These are phyloP conservation scores for Sander vitreus DNA, from an alignment of 2,113 vertebrate species.

Conservation along the genomic window DNA sequence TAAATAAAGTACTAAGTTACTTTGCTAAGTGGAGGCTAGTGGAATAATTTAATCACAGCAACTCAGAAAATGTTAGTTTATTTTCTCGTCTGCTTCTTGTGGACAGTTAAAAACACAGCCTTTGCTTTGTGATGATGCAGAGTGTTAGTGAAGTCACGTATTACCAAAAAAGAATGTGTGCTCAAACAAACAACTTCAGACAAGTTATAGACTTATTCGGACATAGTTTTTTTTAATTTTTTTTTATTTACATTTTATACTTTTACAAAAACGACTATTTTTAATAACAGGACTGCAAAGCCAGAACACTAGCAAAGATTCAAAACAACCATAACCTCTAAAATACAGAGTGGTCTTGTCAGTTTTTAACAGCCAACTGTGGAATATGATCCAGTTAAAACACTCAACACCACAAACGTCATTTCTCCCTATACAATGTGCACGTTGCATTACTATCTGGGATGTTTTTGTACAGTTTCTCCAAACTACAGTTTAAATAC, in stretches of 20 bases:
- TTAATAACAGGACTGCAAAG: conserved; percentile 76
- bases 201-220: conserved; percentile 33
- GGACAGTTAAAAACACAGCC: not conserved
- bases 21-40: not conserved
- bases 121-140: not conserved
- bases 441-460: conserved; percentile 76
- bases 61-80: too few relatives aligned
- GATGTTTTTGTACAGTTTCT: conserved; percentile 78
- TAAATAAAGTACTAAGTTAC: not conserved
- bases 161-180: not conserved
- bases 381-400: conserved; percentile 89
- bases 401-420: conserved; percentile 86
- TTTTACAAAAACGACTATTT: conserved; percentile 74
- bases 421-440: conserved; percentile 84
- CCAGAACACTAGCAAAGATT: conserved; percentile 76
- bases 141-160: not conserved
- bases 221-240: conserved; percentile 63
- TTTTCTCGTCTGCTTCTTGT: too few relatives aligned
- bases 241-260: conserved; percentile 78
- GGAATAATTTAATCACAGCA: not conserved
- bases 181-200: conserved; percentile 7
- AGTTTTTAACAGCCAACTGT: conserved; percentile 89
- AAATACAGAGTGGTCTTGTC: conserved; percentile 82
- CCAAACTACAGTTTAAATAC: conserved; percentile 92
- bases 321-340: conserved; percentile 73